Conservation (phyloP, 2,113 vertebrate genomes). For the Meleagris gallopavo region DNA sequence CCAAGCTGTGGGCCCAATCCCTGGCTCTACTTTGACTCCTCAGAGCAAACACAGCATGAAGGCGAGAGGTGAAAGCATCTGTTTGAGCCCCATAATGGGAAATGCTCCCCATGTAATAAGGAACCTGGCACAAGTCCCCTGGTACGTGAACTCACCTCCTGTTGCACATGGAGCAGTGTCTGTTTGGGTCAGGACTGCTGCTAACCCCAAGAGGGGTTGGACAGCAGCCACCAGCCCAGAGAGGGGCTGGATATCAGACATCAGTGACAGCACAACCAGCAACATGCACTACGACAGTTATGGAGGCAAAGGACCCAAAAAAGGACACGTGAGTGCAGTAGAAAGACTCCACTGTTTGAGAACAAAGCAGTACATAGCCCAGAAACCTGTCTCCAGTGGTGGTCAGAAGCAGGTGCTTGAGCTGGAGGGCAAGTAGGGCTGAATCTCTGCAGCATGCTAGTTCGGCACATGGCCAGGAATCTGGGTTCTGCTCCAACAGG, state of each 20-base stretch:
- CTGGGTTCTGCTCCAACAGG: slow-evolving; percentile 34
- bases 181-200: neutral
- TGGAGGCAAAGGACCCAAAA: neutral
- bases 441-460: neutral
- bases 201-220: neutral
- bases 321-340: neutral
- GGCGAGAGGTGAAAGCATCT: neutral
- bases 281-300: neutral
- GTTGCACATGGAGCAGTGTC: neutral
- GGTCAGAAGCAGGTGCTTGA: slow-evolving; percentile 11
- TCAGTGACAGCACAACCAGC: neutral
- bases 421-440: slow-evolving; percentile 3
- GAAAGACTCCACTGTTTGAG: neutral
- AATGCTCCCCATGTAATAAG: fast-evolving
- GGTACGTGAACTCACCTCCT: neutral
- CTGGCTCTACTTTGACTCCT: fast-evolving
- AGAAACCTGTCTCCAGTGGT: neutral
- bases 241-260: fast-evolving
- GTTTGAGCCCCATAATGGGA: neutral
- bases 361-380: neutral
- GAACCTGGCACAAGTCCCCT: neutral
- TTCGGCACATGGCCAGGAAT: fast-evolving
- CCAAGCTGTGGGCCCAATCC: neutral
- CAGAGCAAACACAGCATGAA: neutral
- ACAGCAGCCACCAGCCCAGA: neutral